phyloP scores from a whole-genome alignment of 2,888 invertebrate genomes.

The Drosophila meridionalis region DNA sequence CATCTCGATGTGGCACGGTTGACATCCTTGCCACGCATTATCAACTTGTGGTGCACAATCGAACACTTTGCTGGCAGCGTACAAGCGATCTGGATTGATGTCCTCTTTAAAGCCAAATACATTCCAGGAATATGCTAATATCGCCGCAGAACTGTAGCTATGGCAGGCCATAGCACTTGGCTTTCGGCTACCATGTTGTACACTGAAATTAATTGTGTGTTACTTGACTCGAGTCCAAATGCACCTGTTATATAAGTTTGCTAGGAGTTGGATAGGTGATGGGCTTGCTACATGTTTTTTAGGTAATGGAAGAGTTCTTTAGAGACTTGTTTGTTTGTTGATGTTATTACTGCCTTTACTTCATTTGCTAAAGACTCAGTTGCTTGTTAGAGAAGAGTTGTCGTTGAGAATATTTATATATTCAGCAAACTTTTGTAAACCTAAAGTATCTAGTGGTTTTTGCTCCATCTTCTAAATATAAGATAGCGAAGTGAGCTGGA shows the following conservation, averaged over 20 bases:
- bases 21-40: constrained; percentile 36
- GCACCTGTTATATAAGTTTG: neutral
- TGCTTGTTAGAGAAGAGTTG: neutral
- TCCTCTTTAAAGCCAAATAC: constrained; percentile 53
- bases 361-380: neutral
- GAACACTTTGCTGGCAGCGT: constrained; percentile 32
- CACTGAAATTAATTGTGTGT: constrained; percentile 19
- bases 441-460: no score
- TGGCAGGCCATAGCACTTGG: neutral
- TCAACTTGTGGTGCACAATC: constrained; percentile 29
- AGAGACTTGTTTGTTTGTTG: neutral
- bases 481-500: no score
- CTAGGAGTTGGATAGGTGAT: neutral
- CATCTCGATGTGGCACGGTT: constrained; percentile 13
- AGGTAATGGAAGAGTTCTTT: neutral
- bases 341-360: neutral
- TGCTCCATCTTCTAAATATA: no score
- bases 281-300: neutral
- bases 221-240: neutral
- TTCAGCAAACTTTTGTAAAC: no score
- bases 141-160: constrained; percentile 1
- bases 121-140: constrained; percentile 56
- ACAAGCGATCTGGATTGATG: constrained; percentile 46
- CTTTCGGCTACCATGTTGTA: neutral
- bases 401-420: no score